Percentiles rank a stretch among this genome's conserved stretches.
These are phyloP conservation scores for Manacus vitellinus DNA, from an alignment of 2,113 vertebrate genomes.

Conservation along the genomic window DNA sequence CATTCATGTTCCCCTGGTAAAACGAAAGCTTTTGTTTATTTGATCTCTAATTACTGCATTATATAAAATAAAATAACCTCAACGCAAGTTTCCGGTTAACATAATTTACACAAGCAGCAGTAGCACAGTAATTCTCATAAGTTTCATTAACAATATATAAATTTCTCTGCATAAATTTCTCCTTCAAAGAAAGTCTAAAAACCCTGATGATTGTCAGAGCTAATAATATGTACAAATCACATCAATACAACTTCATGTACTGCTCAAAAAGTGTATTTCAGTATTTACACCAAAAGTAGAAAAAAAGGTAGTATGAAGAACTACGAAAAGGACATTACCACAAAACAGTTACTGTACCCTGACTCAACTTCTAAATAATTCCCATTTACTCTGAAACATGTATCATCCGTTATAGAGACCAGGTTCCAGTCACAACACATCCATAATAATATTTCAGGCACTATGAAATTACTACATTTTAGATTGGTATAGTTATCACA, in stretches of 20 bases:
- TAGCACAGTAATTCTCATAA: neutral
- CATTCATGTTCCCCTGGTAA: constrained; percentile 92
- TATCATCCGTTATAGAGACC: neutral
- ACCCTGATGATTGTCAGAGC: neutral
- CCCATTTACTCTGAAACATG: neutral
- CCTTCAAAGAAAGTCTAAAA: neutral
- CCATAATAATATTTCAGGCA: neutral
- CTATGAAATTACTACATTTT: neutral
- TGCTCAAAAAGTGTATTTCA: neutral
- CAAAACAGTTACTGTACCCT: neutral
- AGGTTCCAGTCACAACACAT: neutral
- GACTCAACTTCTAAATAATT: neutral
- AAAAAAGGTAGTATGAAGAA: neutral
- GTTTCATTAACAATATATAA: neutral
- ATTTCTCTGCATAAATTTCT: neutral
- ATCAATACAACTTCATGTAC: neutral
- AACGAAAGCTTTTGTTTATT: constrained; percentile 27
- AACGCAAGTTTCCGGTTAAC: neutral
- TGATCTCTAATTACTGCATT: neutral
- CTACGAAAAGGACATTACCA: neutral
- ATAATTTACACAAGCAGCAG: neutral
- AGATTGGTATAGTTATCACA: neutral
- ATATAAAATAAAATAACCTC: neutral
- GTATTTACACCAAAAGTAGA: neutral
- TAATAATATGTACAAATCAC: neutral